phyloP scores from a whole-genome alignment of 1,140 invertebrate species.

The Tetraneura akinire region DNA sequence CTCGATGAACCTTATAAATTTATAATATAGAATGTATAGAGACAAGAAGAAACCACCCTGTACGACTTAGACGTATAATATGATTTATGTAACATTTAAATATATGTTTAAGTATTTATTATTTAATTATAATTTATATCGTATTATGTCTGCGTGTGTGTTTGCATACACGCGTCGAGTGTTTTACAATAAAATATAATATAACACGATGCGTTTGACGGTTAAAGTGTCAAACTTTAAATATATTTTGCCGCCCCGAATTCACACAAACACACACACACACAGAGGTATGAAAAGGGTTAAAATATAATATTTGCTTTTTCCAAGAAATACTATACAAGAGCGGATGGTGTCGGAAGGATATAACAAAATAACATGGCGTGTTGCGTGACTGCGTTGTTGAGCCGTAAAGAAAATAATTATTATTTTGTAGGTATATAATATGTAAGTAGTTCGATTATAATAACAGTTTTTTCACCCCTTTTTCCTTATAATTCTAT shows the following conservation, averaged over 20 bases:
- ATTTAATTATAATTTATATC: too few relatives aligned
- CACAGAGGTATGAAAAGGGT: conserved; percentile 10
- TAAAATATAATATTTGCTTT: conserved; percentile 37
- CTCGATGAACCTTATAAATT: too few relatives aligned
- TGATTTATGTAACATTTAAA: too few relatives aligned
- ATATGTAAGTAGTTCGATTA: neutral
- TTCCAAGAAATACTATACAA: neutral
- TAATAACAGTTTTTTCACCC: conserved; percentile 20
- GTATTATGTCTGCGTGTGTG: too few relatives aligned
- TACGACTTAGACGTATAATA: too few relatives aligned
- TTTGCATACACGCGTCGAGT: neutral
- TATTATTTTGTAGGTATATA: neutral
- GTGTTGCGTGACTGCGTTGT: conserved; percentile 43
- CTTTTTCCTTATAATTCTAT: too few relatives aligned
- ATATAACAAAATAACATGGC: conserved; percentile 3
- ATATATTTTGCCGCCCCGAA: neutral
- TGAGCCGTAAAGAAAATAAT: conserved; percentile 26
- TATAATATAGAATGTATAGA: neutral
- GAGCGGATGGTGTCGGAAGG: neutral
- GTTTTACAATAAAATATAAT: neutral
- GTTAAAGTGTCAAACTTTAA: conserved; percentile 37
- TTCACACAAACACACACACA: neutral
- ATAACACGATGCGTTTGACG: neutral
- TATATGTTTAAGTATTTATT: too few relatives aligned
- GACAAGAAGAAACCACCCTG: too few relatives aligned